phyloP scores from a whole-genome alignment of 1,140 invertebrate species.

The Listronotus oregonensis region DNA sequence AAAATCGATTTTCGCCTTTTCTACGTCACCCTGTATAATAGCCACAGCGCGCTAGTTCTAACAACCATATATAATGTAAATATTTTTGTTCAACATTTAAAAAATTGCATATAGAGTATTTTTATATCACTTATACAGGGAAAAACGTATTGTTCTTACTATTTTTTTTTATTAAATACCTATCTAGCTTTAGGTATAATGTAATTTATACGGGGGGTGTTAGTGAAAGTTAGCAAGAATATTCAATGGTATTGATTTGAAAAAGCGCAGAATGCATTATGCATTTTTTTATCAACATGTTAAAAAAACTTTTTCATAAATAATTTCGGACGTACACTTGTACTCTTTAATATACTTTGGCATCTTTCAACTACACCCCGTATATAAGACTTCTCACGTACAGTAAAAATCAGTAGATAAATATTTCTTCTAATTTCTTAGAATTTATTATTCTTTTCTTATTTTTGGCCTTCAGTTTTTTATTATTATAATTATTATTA shows the following conservation, averaged over 20 bases:
- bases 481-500: background rate
- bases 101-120: slow-evolving; percentile 32
- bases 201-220: background rate
- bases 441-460: background rate
- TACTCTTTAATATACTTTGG: too few species aligned
- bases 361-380: background rate
- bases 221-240: too few species aligned
- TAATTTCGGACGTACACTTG: too few species aligned
- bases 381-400: background rate
- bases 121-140: slow-evolving; percentile 35
- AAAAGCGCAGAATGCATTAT: too few species aligned
- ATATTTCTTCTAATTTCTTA: slow-evolving; percentile 20
- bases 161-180: slow-evolving; percentile 20
- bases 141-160: slow-evolving; percentile 20
- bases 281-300: too few species aligned
- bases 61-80: slow-evolving; percentile 35
- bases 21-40: background rate
- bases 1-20: background rate
- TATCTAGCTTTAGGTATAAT: slow-evolving; percentile 10
- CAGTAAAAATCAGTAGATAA: slow-evolving; percentile 25
- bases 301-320: too few species aligned
- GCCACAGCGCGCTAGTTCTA: slow-evolving; percentile 12
- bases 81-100: slow-evolving; percentile 33
- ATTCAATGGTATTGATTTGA: too few species aligned
- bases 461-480: slow-evolving; percentile 10